Evolutionary conservation across 2,888 invertebrate species (phyloP).

Genomic region (Lampropteryx suffumata): DNA sequence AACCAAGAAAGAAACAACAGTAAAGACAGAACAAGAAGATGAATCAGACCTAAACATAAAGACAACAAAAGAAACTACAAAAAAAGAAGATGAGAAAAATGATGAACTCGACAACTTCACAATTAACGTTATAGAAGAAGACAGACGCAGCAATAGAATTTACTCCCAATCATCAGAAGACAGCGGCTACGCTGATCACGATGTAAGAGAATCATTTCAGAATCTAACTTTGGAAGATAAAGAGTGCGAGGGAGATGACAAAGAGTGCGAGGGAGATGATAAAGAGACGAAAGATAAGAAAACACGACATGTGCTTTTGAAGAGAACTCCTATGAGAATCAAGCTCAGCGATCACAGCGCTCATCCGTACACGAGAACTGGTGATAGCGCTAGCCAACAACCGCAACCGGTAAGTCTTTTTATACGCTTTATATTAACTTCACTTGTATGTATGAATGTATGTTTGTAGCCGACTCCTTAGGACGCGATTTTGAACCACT

Average conservation of each 20-base stretch:
- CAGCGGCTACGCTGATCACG: slow-evolving; percentile 60
- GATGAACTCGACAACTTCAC: slow-evolving; percentile 59
- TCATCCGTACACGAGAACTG: slow-evolving; percentile 21
- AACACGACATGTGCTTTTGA: slow-evolving; percentile 23
- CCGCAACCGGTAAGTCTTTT: slow-evolving; percentile 16
- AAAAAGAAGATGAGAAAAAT: slow-evolving; percentile 39
- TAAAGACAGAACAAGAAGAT: slow-evolving; percentile 1
- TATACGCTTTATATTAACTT: neutral
- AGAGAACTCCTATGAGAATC: slow-evolving; percentile 10
- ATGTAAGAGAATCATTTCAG: slow-evolving; percentile 47
- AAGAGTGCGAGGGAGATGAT: slow-evolving; percentile 1
- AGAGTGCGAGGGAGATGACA: slow-evolving; percentile 4
- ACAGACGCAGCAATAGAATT: slow-evolving; percentile 46
- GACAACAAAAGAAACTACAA: too few species aligned
- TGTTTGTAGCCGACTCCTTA: too few species aligned
- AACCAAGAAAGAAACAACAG: slow-evolving; percentile 9
- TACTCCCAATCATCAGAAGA: slow-evolving; percentile 66
- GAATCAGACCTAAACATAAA: too few species aligned
- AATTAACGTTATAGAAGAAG: slow-evolving; percentile 52
- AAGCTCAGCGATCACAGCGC: slow-evolving; percentile 18
- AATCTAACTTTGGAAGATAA: slow-evolving; percentile 41
- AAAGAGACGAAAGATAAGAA: slow-evolving; percentile 22
- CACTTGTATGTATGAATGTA: too few species aligned
- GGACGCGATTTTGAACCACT: too few species aligned
- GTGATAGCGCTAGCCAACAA: neutral